These are phyloP conservation scores for Stichodactyla mertensii DNA, from an alignment of 64 coral and sea anemone genomes.

Conservation along the genomic window DNA sequence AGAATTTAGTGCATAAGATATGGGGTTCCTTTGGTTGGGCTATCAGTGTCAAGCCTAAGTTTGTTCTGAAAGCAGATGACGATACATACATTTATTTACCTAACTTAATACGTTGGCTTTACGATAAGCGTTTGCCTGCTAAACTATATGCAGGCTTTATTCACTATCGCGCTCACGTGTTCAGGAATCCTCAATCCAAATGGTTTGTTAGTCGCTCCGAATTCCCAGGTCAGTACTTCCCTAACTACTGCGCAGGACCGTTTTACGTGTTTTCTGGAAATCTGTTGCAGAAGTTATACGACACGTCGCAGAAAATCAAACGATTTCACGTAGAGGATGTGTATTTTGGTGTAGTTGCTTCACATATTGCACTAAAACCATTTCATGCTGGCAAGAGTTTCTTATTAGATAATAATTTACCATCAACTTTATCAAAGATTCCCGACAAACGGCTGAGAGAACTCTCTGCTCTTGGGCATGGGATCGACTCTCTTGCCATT, in stretches of 20 bases:
- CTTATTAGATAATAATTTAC: constrained; percentile 3
- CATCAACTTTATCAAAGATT: background rate
- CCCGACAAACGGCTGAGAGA: background rate
- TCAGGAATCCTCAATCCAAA: background rate
- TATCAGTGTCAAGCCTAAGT: constrained; percentile 16
- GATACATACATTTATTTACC: constrained; percentile 42
- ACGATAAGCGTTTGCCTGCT: background rate
- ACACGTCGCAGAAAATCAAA: background rate
- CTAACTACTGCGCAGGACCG: constrained; percentile 10
- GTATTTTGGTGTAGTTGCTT: constrained; percentile 16
- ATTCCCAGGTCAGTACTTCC: background rate
- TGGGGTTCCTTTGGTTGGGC: constrained; percentile 33
- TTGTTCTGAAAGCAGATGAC: constrained; percentile 33
- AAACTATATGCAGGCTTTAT: constrained; percentile 33
- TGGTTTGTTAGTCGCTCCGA: constrained; percentile 25
- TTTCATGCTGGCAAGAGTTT: background rate
- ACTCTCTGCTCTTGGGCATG: background rate
- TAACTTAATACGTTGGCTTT: constrained; percentile 11
- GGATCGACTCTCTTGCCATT: background rate
- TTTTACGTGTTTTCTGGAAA: constrained; percentile 37
- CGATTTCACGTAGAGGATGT: constrained; percentile 29
- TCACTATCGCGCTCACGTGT: background rate
- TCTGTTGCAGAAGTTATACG: constrained; percentile 16
- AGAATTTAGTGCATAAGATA: constrained; percentile 15
- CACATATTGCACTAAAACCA: background rate